phyloP scores from a whole-genome alignment of 1,140 invertebrate species.

The Gryon sp. region DNA sequence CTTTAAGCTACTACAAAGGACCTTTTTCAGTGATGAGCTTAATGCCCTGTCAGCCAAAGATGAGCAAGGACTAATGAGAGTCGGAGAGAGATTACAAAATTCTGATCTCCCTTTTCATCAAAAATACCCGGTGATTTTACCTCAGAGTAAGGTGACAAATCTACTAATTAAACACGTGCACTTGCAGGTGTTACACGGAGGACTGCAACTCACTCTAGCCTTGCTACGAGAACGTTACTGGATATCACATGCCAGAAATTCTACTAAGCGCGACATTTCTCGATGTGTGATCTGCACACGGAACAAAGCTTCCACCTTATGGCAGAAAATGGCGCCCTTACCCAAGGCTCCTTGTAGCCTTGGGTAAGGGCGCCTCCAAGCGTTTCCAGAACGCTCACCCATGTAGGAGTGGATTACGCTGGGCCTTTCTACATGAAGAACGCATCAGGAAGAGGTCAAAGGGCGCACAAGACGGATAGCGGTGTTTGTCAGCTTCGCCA shows the following conservation, averaged over 20 bases:
- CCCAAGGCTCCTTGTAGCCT: not conserved
- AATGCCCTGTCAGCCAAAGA: too few relatives aligned
- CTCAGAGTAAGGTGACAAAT: not conserved
- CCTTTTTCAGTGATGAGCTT: too few relatives aligned
- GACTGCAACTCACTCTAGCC: not conserved
- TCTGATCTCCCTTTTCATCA: not conserved
- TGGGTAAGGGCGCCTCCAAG: too few relatives aligned
- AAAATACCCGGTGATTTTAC: not conserved
- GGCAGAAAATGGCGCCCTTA: not conserved
- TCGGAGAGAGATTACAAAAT: not conserved
- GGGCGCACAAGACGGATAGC: not conserved
- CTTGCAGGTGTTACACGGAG: not conserved
- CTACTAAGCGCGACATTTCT: not conserved
- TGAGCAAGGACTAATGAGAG: not conserved
- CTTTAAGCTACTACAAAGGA: too few relatives aligned
- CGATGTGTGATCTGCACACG: not conserved
- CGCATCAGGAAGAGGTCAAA: not conserved
- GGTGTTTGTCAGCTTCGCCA: not conserved
- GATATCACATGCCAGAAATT: not conserved
- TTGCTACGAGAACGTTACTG: not conserved
- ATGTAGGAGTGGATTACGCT: not conserved
- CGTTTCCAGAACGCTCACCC: not conserved
- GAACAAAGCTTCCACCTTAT: not conserved
- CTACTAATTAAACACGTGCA: not conserved
- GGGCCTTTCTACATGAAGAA: not conserved